A percentile compares a stretch with the other conserved stretches of the same genome.
phyloP scores from a whole-genome alignment of 2,888 invertebrate genomes.

The Parnassius orleans region DNA sequence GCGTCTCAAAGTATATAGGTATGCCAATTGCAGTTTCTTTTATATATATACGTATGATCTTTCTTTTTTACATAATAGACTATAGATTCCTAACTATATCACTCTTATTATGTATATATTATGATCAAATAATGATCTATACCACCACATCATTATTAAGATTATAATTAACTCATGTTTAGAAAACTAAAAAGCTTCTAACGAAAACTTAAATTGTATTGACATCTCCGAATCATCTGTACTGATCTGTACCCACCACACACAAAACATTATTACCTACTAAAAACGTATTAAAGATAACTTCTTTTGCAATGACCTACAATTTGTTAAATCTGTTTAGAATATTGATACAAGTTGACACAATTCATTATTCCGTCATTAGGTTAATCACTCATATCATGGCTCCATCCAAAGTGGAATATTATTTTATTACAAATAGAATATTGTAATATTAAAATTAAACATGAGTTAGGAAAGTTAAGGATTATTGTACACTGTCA shows the following conservation, averaged over 20 bases:
- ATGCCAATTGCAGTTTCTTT: conserved; percentile 50
- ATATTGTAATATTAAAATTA: conserved; percentile 1
- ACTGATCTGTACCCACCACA: no score
- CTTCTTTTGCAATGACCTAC: no score
- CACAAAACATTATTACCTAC: no score
- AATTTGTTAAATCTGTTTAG: no score
- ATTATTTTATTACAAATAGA: conserved; percentile 34
- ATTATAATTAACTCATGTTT: not conserved
- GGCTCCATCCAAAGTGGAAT: conserved; percentile 60
- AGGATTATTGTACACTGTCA: not conserved
- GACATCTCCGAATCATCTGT: no score
- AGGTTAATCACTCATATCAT: conserved; percentile 60
- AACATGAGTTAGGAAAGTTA: not conserved
- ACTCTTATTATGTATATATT: conserved; percentile 4
- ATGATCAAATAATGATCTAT: conserved; percentile 19
- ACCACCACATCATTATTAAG: conserved; percentile 25
- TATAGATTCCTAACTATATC: conserved; percentile 9
- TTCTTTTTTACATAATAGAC: not conserved
- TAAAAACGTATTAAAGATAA: no score
- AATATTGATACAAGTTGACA: no score
- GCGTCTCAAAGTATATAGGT: conserved; percentile 63
- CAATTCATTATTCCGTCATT: conserved; percentile 35
- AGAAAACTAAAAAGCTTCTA: not conserved
- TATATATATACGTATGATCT: not conserved
- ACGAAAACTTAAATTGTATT: no score